Conservation (phyloP, 2,797 vertebrate species). For the Rhabdomys pumilio region DNA sequence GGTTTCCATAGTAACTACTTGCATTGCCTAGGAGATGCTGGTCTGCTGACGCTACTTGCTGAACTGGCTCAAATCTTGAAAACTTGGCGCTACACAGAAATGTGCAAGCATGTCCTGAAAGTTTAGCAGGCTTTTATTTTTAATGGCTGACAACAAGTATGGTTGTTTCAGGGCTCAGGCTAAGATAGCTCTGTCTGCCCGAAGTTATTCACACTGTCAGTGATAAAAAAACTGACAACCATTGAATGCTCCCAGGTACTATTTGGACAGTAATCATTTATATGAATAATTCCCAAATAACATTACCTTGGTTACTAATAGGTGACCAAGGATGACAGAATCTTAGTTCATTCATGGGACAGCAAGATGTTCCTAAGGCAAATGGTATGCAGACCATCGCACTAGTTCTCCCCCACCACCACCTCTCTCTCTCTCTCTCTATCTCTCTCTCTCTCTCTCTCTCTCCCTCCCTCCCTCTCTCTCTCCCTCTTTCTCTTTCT, state of each 20-base stretch:
- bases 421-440: too few relatives aligned
- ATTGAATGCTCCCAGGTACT: background rate
- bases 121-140: slow-evolving; percentile 80
- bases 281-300: slow-evolving; percentile 74
- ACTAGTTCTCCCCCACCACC: background rate
- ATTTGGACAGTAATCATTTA: slow-evolving; percentile 67
- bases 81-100: slow-evolving; percentile 83
- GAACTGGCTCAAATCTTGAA: slow-evolving; percentile 86
- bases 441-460: background rate
- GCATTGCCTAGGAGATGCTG: slow-evolving; percentile 85
- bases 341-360: slow-evolving; percentile 68
- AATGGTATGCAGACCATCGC: background rate
- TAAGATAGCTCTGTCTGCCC: background rate
- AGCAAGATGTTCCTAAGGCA: slow-evolving; percentile 44
- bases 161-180: background rate
- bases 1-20: slow-evolving; percentile 88
- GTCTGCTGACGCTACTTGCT: slow-evolving; percentile 83
- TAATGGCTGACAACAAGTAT: slow-evolving; percentile 55
- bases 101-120: slow-evolving; percentile 79
- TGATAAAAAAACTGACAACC: slow-evolving; percentile 69
- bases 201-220: slow-evolving; percentile 48
- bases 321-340: slow-evolving; percentile 63
- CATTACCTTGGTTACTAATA: slow-evolving; percentile 60
- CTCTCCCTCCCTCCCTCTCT: too few relatives aligned
- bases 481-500: too few relatives aligned